These are phyloP conservation scores for Morone chrysops DNA, from an alignment of 2,113 vertebrate species.

Conservation along the genomic window DNA sequence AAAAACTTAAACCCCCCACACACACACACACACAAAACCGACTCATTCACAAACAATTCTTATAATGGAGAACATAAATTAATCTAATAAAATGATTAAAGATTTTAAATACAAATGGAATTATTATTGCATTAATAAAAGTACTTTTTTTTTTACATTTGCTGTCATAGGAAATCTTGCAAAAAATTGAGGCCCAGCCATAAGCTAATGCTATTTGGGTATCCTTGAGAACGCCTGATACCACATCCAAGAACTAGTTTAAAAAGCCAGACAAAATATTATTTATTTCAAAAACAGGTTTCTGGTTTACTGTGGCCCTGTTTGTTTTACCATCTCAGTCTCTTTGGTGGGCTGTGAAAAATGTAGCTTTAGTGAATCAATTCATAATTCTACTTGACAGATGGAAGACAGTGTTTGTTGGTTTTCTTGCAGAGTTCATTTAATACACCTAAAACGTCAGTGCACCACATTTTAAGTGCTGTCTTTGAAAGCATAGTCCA, in stretches of 20 bases:
- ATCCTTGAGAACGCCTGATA: no score
- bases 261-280: conserved; percentile 19
- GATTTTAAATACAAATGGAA: no score
- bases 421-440: conserved; percentile 16
- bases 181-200: no score
- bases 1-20: no score
- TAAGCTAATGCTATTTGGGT: no score
- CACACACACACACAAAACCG: no score
- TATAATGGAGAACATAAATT: no score
- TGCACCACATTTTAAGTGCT: background rate
- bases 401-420: background rate
- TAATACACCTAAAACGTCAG: conserved; percentile 30
- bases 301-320: conserved; percentile 1
- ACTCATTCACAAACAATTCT: no score
- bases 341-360: conserved; percentile 31
- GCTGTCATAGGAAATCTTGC: no score
- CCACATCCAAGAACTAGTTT: background rate
- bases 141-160: no score
- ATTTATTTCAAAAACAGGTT: conserved; percentile 55
- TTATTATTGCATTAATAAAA: no score
- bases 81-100: no score
- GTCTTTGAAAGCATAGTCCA: background rate
- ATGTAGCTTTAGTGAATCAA: background rate
- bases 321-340: background rate
- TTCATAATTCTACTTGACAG: background rate